Conservation (phyloP, 2,113 vertebrate genomes). For the Eudyptes chrysolophus region DNA sequence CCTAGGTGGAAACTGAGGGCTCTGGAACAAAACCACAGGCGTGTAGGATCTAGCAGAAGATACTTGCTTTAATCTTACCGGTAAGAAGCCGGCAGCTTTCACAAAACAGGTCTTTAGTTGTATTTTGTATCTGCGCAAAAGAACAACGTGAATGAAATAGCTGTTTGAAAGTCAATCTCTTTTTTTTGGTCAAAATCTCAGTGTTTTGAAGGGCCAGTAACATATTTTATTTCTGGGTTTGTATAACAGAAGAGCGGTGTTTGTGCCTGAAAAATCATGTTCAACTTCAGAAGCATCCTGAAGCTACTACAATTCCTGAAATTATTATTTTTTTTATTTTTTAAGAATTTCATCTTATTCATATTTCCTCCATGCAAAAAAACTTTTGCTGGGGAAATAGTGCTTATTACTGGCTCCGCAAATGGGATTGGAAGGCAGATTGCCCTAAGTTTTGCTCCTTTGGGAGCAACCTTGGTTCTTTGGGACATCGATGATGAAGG, state of each 20-base stretch:
- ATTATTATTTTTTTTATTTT: constrained; percentile 67
- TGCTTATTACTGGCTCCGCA: constrained; percentile 86
- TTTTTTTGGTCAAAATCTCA: neutral
- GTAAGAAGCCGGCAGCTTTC: neutral
- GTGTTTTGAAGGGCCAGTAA: neutral
- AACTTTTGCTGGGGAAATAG: constrained; percentile 80
- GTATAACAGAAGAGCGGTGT: neutral
- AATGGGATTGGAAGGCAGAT: constrained; percentile 85
- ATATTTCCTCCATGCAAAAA: constrained; percentile 75
- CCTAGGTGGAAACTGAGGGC: neutral
- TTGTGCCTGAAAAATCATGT: neutral
- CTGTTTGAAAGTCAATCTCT: neutral
- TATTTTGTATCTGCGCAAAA: neutral
- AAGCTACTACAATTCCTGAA: constrained; percentile 74
- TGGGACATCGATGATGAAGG: constrained; percentile 88
- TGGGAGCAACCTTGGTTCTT: constrained; percentile 79
- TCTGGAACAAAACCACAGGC: neutral
- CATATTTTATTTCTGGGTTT: neutral
- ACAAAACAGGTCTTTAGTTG: neutral
- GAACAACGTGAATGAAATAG: neutral
- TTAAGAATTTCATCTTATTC: constrained; percentile 69
- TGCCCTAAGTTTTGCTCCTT: constrained; percentile 78
- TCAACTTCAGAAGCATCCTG: constrained; percentile 75
- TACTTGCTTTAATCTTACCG: neutral
- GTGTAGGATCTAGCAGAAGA: neutral